Evolutionary conservation across 2,888 invertebrate species (phyloP), one percentile per base, ranked within the genome.

Genomic region (Iselma pallidipennis): DNA sequence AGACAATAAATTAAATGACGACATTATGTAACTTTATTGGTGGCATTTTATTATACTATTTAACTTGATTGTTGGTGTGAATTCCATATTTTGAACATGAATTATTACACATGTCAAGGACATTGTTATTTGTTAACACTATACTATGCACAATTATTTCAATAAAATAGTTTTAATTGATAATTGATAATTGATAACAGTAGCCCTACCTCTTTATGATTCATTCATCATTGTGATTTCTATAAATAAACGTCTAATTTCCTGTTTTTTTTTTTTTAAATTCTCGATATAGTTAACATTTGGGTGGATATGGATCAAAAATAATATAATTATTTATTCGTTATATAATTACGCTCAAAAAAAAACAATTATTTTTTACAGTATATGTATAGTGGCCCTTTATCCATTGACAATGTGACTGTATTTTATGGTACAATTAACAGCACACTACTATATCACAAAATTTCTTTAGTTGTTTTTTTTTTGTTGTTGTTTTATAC

Each of bases 131-230:
- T 42, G 19, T 19, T 42, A n/a, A n/a, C n/a, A n/a, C n/a, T n/a
- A n/a, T n/a, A n/a, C n/a, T n/a, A n/a, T n/a, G n/a, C n/a, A n/a
- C 9, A 42, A 42, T 42, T 42, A 7, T 19, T 42, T 10, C 16
- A 42, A 42, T 42, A 19, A 42, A 42, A 42, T 42, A 9, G 7
- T 42, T 37, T 19, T 49, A n/a, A 33, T 55, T 51, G 45, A 28
- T 57, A 28, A 37, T 6, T 59, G 33, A 49, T 49, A 49, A 48
- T 42, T n/a, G n/a, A n/a, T n/a, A n/a, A n/a, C n/a, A n/a, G n/a
- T n/a, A 10, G 58, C 62, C 62, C 62, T 59, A 59, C 62, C 62
- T n/a, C n/a, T 62, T n/a, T 23, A 52, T 62, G 58, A 62, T 14
- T 62, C 62, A 61, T 51, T 23, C 42, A n/a, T n/a, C n/a, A 55